These are phyloP conservation scores for Dinomys branickii DNA, from an alignment of 2,113 vertebrate species.

Conservation along the genomic window DNA sequence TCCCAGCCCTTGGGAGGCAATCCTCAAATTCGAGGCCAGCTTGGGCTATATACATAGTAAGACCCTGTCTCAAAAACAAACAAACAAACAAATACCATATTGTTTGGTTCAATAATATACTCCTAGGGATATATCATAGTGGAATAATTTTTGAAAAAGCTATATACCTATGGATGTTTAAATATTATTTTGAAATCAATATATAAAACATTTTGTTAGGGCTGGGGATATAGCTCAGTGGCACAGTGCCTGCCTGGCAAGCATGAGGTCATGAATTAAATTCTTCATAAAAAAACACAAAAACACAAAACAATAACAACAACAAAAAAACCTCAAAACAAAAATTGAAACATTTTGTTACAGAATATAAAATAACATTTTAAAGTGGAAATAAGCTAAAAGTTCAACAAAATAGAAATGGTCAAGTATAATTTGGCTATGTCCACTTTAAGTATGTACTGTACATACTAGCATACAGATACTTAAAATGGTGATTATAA, in stretches of 20 bases:
- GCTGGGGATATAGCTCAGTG: too few species aligned
- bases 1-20: neutral
- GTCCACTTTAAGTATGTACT: neutral
- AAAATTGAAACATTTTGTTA: neutral
- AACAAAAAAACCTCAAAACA: too few species aligned
- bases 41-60: neutral
- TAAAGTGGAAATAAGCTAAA: neutral
- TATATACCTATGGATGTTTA: neutral
- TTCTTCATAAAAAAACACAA: too few species aligned
- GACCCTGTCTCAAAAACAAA: neutral
- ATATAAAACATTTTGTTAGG: neutral
- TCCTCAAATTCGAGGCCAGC: neutral
- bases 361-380: neutral
- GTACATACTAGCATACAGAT: neutral
- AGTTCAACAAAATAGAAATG: neutral
- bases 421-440: neutral
- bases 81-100: neutral
- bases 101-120: constrained; percentile 10
- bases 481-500: constrained; percentile 14
- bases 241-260: too few species aligned
- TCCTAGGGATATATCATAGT: neutral
- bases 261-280: too few species aligned
- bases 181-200: constrained; percentile 33
- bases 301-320: too few species aligned
- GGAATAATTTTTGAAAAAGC: neutral